Percentiles rank a stretch among this genome's conserved stretches.
Conservation (phyloP, 2,888 invertebrate genomes). For the Caenorhabditis uteleia region DNA sequence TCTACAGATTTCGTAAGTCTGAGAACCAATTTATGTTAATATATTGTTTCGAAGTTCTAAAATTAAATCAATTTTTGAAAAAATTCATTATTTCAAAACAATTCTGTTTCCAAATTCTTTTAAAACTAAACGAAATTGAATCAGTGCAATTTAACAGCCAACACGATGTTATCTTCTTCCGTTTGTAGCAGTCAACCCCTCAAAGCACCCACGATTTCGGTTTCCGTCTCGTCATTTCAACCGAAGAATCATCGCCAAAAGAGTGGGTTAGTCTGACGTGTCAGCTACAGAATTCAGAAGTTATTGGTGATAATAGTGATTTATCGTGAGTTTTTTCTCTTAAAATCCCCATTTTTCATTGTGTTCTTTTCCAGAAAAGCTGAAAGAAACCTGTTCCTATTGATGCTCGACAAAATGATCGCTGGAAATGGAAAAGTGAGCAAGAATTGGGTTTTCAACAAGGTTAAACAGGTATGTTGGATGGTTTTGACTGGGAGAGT, state of each 20-base stretch:
- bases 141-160: too few species aligned
- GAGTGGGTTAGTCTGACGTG: slow-evolving; percentile 30
- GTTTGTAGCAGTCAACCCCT: too few species aligned
- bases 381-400: slow-evolving; percentile 11
- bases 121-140: too few species aligned
- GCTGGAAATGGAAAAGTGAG: slow-evolving; percentile 10
- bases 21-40: too few species aligned
- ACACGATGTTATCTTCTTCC: too few species aligned
- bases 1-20: too few species aligned
- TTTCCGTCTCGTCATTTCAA: slow-evolving; percentile 16
- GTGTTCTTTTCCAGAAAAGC: slow-evolving; percentile 15
- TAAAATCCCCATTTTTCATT: background rate
- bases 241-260: slow-evolving; percentile 15
- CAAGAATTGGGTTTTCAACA: slow-evolving; percentile 1
- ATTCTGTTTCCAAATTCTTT: too few species aligned
- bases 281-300: slow-evolving; percentile 14
- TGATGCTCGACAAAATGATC: slow-evolving; percentile 17
- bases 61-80: too few species aligned
- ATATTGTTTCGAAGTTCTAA: too few species aligned
- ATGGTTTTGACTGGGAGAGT: too few species aligned
- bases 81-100: too few species aligned
- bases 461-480: too few species aligned
- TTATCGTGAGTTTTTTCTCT: slow-evolving; percentile 10
- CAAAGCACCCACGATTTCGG: slow-evolving; percentile 5
- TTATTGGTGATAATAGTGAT: slow-evolving; percentile 18